phyloP scores from a whole-genome alignment of 2,797 vertebrate species.

The Eulemur coronatus region DNA sequence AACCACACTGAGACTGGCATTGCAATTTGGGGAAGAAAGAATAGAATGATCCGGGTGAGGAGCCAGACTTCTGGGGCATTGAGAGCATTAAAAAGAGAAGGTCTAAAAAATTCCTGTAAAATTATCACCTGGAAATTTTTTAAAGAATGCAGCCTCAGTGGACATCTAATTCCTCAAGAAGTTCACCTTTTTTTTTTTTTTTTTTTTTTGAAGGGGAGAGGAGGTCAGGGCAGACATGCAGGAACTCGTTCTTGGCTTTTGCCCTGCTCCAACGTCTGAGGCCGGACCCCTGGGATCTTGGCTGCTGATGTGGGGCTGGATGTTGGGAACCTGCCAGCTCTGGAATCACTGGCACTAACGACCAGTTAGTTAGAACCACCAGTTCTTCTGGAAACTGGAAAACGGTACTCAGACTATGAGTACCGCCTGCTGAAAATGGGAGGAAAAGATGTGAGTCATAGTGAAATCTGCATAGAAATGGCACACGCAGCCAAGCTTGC shows the following conservation, averaged over 20 bases:
- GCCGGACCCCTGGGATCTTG: not conserved
- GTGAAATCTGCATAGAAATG: not conserved
- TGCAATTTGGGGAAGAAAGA: constrained; percentile 6
- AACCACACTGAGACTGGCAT: not conserved
- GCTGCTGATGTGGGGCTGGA: not conserved
- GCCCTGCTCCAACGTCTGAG: not conserved
- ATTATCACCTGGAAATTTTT: not conserved
- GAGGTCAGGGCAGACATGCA: not conserved
- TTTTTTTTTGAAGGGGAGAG: not conserved
- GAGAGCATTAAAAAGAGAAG: not conserved
- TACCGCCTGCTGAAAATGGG: not conserved
- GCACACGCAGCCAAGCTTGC: not conserved
- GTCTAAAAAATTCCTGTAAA: not conserved
- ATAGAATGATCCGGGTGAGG: not conserved
- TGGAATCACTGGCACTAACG: not conserved
- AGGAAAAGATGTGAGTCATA: not conserved
- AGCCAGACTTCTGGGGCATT: not conserved
- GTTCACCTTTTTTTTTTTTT: not conserved
- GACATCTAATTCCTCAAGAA: not conserved
- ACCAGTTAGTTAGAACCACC: not conserved
- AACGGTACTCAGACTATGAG: not conserved
- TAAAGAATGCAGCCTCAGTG: not conserved
- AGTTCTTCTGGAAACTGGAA: not conserved
- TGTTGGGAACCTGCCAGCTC: not conserved
- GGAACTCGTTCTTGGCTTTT: not conserved